Evolutionary conservation across 2,888 invertebrate species (phyloP), one percentile per base, ranked within the genome.

Genomic region (Chalcosyrphus nemorum): DNA sequence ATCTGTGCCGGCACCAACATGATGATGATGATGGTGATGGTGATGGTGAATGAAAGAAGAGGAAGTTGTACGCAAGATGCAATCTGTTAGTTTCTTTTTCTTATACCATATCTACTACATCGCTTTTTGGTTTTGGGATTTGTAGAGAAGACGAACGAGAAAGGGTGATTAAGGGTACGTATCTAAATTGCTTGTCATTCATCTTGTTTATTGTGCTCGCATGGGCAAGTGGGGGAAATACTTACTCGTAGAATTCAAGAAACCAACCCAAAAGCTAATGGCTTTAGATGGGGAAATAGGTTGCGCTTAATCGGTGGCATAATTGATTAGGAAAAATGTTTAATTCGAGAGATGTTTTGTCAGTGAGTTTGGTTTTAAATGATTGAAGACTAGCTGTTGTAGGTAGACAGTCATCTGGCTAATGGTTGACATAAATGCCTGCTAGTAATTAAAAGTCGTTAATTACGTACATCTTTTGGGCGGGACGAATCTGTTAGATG

Each of bases 151-250:
- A 27, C 52, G 38, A 50, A 45, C 47, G 50, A 50, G 70, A 57
- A 70, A 75, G 76, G 66, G 66, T 59, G 75, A 76, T 76, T 66
- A 59, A 59, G 66, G 75, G 66, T 38, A 50, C 57, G 75, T 70
- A 77, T 77, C 70, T 54, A 77, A 68, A 70, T 43, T 54, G 61
- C 54, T 61, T 70, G 77, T 77, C 77, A 77, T 77, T 68, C 77
- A 38, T 77, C 70, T 77, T 77, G 61, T 70, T 61, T 17, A 54
- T 43, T 47, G 50, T 68, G 47, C 13, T 4, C n/a, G 29, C 54
- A 11, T 32, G 11, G 5, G 38, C 45, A 38, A 50, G n/a, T 11
- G 17, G 24, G 29, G 27, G 29, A 11, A 54, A n/a, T n/a, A n/a
- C n/a, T n/a, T n/a, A n/a, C n/a, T n/a, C n/a, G n/a, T 17, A 13